Percentiles rank a stretch among this genome's conserved stretches.
These are phyloP conservation scores for Myotis findleyi DNA, from an alignment of 2,797 vertebrate species.

Conservation along the genomic window DNA sequence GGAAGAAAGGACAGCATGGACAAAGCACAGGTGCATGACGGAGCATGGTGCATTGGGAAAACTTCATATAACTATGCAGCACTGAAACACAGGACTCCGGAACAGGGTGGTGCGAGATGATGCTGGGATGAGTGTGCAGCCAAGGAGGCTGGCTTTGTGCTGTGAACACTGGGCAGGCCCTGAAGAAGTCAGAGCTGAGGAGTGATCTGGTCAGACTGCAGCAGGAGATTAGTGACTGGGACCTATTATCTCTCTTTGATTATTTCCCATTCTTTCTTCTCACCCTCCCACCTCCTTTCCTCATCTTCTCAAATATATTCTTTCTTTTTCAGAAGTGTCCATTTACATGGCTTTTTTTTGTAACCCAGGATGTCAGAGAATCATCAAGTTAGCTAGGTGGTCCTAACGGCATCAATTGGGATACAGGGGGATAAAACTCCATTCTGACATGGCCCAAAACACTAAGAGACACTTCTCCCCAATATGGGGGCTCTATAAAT, in stretches of 20 bases:
- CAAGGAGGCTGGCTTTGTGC: background rate
- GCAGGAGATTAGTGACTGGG: too few relatives aligned
- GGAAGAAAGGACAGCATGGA: background rate
- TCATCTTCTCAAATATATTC: background rate
- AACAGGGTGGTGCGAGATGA: background rate
- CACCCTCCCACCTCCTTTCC: background rate
- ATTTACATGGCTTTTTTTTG: background rate
- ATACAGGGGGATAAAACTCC: background rate
- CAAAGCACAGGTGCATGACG: background rate
- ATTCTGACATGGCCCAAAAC: background rate
- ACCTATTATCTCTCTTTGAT: background rate
- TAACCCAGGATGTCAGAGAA: background rate
- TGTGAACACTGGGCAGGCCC: rapidly evolving
- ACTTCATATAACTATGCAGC: background rate
- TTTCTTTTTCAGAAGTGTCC: background rate
- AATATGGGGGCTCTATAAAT: background rate
- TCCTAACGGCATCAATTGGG: background rate
- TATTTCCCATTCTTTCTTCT: background rate
- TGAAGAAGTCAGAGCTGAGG: background rate
- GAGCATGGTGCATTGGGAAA: background rate
- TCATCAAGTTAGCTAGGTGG: background rate
- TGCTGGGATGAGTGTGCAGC: background rate
- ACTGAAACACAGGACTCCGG: background rate
- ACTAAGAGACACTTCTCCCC: background rate
- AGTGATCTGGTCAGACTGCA: background rate